Percentiles rank a stretch among this genome's conserved stretches.
Conservation (phyloP, 2,888 invertebrate genomes). For the Stictocephala bisonia region DNA sequence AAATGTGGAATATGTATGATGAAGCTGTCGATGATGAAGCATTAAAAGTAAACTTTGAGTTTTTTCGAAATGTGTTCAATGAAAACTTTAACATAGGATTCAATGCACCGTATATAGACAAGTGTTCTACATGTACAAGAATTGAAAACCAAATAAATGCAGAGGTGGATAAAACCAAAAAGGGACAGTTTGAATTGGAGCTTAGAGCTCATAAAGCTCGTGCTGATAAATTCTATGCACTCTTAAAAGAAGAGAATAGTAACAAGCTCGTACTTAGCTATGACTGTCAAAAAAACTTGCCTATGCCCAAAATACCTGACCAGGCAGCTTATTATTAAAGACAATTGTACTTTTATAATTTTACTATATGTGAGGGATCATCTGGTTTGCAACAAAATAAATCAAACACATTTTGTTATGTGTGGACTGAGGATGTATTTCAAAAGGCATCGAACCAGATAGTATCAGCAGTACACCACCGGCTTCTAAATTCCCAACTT, state of each 20-base stretch:
- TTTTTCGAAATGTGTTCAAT: constrained; percentile 1
- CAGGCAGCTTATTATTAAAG: no score
- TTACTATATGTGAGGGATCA: no score
- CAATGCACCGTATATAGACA: constrained; percentile 10
- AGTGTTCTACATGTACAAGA: constrained; percentile 18
- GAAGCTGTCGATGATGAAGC: not conserved
- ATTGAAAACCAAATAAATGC: not conserved
- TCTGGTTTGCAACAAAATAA: no score
- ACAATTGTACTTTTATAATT: no score
- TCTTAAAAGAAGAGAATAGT: not conserved
- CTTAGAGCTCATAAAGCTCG: not conserved
- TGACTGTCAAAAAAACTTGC: constrained; percentile 15
- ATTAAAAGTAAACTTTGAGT: not conserved
- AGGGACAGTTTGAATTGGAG: not conserved
- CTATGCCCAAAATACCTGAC: no score
- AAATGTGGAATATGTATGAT: constrained; percentile 31
- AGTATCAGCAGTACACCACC: no score
- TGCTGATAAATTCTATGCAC: constrained; percentile 1
- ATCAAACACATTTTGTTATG: no score
- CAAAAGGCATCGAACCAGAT: no score
- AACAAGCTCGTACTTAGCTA: not conserved
- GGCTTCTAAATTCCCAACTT: no score
- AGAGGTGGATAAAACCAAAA: not conserved
- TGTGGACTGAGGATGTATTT: no score
- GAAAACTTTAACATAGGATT: constrained; percentile 32